Conservation (phyloP, 1,140 invertebrate species). For the Limonius californicus region DNA sequence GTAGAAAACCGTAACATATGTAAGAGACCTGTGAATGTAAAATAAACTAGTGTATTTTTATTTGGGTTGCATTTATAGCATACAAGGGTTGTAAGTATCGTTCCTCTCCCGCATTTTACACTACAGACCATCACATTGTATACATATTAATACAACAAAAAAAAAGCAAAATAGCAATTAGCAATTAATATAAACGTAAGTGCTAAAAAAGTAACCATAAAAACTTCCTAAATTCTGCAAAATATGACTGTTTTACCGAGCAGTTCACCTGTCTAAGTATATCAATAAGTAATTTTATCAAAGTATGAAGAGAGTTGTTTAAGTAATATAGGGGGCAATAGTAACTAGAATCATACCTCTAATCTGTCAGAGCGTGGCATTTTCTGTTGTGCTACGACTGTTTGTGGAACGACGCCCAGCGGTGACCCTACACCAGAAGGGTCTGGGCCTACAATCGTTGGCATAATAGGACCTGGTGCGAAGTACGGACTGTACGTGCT, state of each 20-base stretch:
- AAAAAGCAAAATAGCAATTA: not conserved
- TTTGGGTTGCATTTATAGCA: too few relatives aligned
- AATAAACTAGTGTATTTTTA: too few relatives aligned
- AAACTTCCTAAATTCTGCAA: not conserved
- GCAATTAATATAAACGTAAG: not conserved
- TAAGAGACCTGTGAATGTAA: too few relatives aligned
- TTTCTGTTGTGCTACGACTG: constrained; percentile 84
- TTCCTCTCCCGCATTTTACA: too few relatives aligned
- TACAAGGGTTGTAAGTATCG: too few relatives aligned
- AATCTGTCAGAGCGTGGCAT: constrained; percentile 90
- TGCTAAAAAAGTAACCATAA: not conserved
- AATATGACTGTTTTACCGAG: too few relatives aligned
- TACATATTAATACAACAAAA: not conserved
- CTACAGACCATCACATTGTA: too few relatives aligned
- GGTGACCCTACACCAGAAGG: constrained; percentile 63
- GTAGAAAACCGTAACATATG: too few relatives aligned
- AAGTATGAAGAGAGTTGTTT: too few relatives aligned
- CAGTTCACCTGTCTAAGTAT: too few relatives aligned
- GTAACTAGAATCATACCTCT: constrained; percentile 69
- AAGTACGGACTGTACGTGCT: constrained; percentile 85
- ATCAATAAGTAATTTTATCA: too few relatives aligned
- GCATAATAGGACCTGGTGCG: constrained; percentile 81
- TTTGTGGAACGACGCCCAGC: constrained; percentile 76
- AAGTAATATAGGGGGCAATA: constrained; percentile 1
- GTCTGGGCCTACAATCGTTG: constrained; percentile 77